Evolutionary conservation across 2,888 invertebrate species (phyloP).

Genomic region (Heteropelma amictum): DNA sequence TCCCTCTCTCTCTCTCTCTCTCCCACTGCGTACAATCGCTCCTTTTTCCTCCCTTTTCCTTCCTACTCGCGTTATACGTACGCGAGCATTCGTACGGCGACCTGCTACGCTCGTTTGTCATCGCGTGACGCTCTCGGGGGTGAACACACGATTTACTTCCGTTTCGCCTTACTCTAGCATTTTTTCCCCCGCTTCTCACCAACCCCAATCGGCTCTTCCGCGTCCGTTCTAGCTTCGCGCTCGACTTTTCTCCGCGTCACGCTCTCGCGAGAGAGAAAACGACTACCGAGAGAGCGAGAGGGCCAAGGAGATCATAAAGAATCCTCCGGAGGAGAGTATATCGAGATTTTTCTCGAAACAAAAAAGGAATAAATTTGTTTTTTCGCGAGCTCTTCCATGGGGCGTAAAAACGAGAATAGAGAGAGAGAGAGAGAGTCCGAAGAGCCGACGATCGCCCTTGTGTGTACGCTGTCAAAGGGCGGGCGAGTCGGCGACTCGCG

Average conservation of each 20-base stretch:
- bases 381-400: too few species aligned
- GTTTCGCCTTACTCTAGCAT: conserved; percentile 62
- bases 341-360: too few species aligned
- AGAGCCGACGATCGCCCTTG: too few species aligned
- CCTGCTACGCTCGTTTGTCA: conserved; percentile 75
- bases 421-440: background rate
- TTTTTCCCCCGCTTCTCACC: conserved; percentile 5
- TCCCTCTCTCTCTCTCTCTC: conserved; percentile 1
- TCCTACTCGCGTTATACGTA: conserved; percentile 10
- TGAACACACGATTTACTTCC: conserved; percentile 77
- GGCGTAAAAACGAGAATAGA: background rate
- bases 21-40: conserved; percentile 6
- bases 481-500: conserved; percentile 49
- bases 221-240: background rate
- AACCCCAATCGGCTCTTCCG: conserved; percentile 10
- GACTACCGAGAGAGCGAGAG: background rate
- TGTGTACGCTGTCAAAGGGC: conserved; percentile 49
- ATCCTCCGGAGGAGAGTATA: too few species aligned
- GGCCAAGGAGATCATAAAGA: too few species aligned
- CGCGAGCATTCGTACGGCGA: conserved; percentile 21
- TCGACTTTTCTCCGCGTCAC: background rate
- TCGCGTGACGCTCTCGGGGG: conserved; percentile 75
- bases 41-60: background rate
- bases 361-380: too few species aligned
- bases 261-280: background rate